Conservation (phyloP, 2,797 vertebrate genomes). For the Darevskia mixta region DNA sequence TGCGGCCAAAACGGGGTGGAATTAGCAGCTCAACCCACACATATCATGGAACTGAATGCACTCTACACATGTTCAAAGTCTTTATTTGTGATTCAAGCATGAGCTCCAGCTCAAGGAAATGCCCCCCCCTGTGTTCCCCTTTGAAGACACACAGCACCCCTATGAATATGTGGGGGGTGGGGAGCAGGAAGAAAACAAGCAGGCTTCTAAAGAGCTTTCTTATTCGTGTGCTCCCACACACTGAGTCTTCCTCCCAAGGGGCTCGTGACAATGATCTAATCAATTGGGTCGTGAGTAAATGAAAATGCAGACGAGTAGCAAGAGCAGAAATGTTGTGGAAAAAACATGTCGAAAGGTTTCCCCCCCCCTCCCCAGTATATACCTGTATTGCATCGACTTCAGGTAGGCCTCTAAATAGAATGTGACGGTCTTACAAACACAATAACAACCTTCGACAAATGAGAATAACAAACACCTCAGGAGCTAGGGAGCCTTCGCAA, state of each 20-base stretch:
- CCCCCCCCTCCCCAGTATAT: constrained; percentile 65
- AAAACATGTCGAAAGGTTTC: constrained; percentile 56
- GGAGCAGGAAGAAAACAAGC: constrained; percentile 5
- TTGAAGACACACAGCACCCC: background rate
- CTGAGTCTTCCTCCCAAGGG: constrained; percentile 42
- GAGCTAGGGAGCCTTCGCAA: constrained; percentile 80
- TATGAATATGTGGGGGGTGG: background rate
- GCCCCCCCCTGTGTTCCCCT: background rate
- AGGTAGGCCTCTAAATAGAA: constrained; percentile 82
- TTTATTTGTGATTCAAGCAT: background rate
- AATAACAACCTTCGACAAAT: constrained; percentile 86
- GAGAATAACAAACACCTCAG: constrained; percentile 84
- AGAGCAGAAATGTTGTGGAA: constrained; percentile 49
- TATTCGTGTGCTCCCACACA: constrained; percentile 48
- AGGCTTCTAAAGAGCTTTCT: constrained; percentile 52
- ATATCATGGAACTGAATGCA: background rate
- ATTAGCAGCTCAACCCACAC: too few species aligned
- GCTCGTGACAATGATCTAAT: constrained; percentile 55
- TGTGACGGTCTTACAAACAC: constrained; percentile 84
- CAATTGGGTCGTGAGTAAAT: constrained; percentile 62
- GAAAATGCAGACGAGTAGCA: constrained; percentile 61
- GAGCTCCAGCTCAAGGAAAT: too few species aligned
- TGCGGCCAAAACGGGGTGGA: too few species aligned
- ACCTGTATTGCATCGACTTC: constrained; percentile 76
- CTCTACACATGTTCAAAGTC: background rate